Conservation (phyloP, 2,888 invertebrate genomes). For the Acrobasis repandana region DNA sequence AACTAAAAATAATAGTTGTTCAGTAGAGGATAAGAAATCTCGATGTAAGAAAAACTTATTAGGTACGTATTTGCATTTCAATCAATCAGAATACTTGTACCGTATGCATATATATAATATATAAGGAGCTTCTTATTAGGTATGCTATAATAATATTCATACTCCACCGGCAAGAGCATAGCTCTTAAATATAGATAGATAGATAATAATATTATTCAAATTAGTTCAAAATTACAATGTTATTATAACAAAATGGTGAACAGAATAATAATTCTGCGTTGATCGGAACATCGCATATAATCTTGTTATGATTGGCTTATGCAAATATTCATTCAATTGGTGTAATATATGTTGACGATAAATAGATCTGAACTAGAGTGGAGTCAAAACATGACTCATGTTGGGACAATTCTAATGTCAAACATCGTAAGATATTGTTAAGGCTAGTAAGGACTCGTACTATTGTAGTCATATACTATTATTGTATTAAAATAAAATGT, state of each 20-base stretch:
- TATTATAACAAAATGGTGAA: conserved; percentile 17
- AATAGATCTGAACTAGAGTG: conserved; percentile 40
- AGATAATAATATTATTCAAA: conserved; percentile 3
- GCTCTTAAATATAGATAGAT: no score
- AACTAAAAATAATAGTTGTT: no score
- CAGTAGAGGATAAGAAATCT: no score
- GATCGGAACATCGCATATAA: conserved; percentile 28
- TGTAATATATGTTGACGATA: conserved; percentile 50
- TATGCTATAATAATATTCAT: no score
- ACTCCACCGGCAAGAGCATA: no score
- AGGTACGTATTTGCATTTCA: no score
- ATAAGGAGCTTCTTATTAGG: no score
- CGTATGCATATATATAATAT: no score
- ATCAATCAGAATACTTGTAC: no score
- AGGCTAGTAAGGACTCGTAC: neutral
- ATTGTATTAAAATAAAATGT: no score
- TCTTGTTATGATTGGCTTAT: conserved; percentile 62
- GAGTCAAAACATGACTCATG: conserved; percentile 35
- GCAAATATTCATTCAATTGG: conserved; percentile 62
- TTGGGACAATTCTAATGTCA: neutral
- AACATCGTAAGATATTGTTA: neutral
- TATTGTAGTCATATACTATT: neutral
- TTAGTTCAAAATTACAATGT: conserved; percentile 17
- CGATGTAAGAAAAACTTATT: no score
- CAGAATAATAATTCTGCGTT: conserved; percentile 18